These are phyloP conservation scores for Parauchenoglanis ngamensis DNA, from an alignment of 2,797 vertebrate species.

Conservation along the genomic window DNA sequence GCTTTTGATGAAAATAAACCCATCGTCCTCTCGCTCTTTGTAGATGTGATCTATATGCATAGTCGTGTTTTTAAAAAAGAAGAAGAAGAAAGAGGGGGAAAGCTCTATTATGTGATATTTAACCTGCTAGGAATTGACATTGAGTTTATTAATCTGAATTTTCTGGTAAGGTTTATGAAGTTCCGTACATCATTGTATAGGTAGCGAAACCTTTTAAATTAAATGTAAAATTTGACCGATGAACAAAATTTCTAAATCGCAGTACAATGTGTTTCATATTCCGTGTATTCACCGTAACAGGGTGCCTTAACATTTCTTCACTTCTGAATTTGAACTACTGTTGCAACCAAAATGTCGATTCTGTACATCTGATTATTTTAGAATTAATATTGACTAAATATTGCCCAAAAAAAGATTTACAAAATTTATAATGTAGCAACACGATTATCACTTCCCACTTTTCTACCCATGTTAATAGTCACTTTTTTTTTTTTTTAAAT, in stretches of 20 bases:
- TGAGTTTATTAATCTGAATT: neutral
- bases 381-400: neutral
- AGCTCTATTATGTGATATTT: neutral
- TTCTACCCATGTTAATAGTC: neutral
- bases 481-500: neutral
- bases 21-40: constrained; percentile 63
- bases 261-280: neutral
- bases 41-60: constrained; percentile 63
- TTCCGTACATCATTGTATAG: neutral
- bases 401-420: neutral
- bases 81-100: too few relatives aligned
- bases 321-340: neutral
- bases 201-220: neutral
- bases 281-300: neutral
- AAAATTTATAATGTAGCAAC: neutral
- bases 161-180: neutral
- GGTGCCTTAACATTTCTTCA: neutral
- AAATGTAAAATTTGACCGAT: neutral
- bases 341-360: neutral
- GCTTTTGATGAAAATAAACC: constrained; percentile 87
- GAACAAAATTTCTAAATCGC: neutral
- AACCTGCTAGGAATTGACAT: neutral
- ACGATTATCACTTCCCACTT: neutral
- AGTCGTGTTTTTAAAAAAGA: neutral
- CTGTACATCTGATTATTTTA: neutral